Percentiles rank a stretch among this genome's conserved stretches.
Conservation (phyloP, 2,888 invertebrate species). For the Gryllus longicercus region DNA sequence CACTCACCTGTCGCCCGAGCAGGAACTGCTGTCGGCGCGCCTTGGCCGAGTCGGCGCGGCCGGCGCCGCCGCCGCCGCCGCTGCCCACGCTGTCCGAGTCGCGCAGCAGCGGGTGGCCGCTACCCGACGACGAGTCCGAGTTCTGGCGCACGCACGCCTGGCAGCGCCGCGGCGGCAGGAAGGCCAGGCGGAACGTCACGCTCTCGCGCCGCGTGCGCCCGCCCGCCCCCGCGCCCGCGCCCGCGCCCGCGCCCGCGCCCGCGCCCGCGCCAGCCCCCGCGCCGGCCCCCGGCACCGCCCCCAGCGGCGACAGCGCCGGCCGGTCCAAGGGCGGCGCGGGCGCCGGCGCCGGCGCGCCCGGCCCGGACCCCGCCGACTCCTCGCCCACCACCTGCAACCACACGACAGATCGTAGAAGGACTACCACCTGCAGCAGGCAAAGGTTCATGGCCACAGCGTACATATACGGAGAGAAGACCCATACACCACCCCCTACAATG, state of each 20-base stretch:
- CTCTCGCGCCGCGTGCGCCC: conserved; percentile 38
- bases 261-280: background rate
- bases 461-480: no score
- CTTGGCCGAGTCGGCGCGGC: conserved; percentile 22
- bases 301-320: background rate
- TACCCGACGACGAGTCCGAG: conserved; percentile 42
- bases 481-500: no score
- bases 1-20: conserved; percentile 26
- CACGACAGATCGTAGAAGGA: no score
- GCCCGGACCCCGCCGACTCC: background rate
- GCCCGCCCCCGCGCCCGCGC: background rate
- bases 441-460: no score
- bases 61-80: background rate
- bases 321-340: background rate
- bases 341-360: background rate
- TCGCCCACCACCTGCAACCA: background rate
- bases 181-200: conserved; percentile 41
- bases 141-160: conserved; percentile 42
- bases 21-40: conserved; percentile 28
- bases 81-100: conserved; percentile 30
- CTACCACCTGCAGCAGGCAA: no score
- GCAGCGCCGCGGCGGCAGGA: conserved; percentile 39
- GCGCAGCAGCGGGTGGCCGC: conserved; percentile 39
- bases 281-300: background rate
- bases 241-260: background rate